Base-by-base conservation (phyloP, 2,797 vertebrate species). In the Paramormyrops hopkinsi region DNA sequence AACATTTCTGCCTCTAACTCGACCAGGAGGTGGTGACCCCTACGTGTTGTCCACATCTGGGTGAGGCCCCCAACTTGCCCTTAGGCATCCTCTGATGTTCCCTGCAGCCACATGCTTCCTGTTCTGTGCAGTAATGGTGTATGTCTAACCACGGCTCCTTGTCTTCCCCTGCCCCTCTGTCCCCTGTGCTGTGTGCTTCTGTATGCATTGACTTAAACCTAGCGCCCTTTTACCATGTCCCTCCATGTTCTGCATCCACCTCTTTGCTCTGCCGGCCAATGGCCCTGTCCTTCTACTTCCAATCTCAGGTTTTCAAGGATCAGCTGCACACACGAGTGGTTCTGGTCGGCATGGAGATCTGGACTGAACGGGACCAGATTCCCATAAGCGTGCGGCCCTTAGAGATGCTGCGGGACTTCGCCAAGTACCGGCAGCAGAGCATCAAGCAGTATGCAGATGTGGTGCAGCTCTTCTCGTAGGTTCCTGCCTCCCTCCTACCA, bases 311-410 rank as follows among this genome's bases (percentile, higher is more conserved):
- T 94, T 99, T 98, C 96, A 99, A 98, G 95, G 98, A 99, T 62
- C 97, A 99, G 88, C 96, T 99, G 91, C 97, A 99, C 82, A 99
- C 98, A 1, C 97, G 98, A 8, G 98, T 99, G 90, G 98, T 99
- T 90, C 96, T 99, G 12, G 97, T 99, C 86, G 98, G 97, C 37
- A 95, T 99, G 92, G 98, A 99, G 95, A 98, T 98, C 88, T 99
- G 99, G 99, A 98, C 97, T 0, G 98, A 99, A 91, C 97, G 95
- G 91, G 97, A 99, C 93, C 97, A 95, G 69, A 98, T 99, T 86
- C 96, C 97, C 48, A 93, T 99, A 92, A 96, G 96, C 62, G 96
- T 96, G 91, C 96, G 95, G 93, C 98, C 97, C 0, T 95, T 98
- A 92, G 97, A 98, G 91, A 96, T 98, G 97, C 96, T 99, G 82